A percentile compares a stretch with the other conserved stretches of the same genome.
These are phyloP conservation scores for Episyrphus balteatus DNA, from an alignment of 1,140 invertebrate genomes.

Conservation along the genomic window DNA sequence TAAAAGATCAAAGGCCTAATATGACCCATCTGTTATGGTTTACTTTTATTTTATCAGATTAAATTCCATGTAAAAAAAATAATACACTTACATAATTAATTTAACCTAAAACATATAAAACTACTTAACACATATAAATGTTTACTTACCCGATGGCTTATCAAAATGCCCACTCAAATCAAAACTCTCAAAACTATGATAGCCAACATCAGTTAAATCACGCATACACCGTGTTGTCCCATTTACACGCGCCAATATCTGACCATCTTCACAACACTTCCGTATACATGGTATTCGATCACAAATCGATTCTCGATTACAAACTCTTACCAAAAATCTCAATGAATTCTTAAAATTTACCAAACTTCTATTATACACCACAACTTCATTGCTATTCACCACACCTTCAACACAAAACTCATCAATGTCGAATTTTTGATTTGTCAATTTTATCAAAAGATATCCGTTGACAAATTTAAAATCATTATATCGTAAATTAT, in stretches of 20 bases:
- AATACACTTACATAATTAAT: neutral
- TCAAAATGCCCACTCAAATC: slow-evolving; percentile 16
- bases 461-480: slow-evolving; percentile 5
- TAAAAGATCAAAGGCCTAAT: too few relatives aligned
- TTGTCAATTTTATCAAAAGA: slow-evolving; percentile 1
- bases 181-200: slow-evolving; percentile 14
- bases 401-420: slow-evolving; percentile 20
- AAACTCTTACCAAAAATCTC: slow-evolving; percentile 31
- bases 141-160: slow-evolving; percentile 13
- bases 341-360: neutral
- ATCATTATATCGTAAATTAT: slow-evolving; percentile 5
- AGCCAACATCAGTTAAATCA: slow-evolving; percentile 9
- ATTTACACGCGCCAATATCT: slow-evolving; percentile 24
- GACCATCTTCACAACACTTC: slow-evolving; percentile 35
- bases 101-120: neutral
- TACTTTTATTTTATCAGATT: too few relatives aligned
- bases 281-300: slow-evolving; percentile 26
- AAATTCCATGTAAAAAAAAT: too few relatives aligned
- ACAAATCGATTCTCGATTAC: slow-evolving; percentile 13
- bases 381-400: neutral
- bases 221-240: slow-evolving; percentile 13
- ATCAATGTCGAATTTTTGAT: slow-evolving; percentile 1
- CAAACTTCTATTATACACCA: neutral
- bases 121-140: neutral
- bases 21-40: too few relatives aligned